A percentile compares a stretch with the other conserved stretches of the same genome.
phyloP scores from a whole-genome alignment of 2,888 invertebrate genomes.

The Archips xylosteana region DNA sequence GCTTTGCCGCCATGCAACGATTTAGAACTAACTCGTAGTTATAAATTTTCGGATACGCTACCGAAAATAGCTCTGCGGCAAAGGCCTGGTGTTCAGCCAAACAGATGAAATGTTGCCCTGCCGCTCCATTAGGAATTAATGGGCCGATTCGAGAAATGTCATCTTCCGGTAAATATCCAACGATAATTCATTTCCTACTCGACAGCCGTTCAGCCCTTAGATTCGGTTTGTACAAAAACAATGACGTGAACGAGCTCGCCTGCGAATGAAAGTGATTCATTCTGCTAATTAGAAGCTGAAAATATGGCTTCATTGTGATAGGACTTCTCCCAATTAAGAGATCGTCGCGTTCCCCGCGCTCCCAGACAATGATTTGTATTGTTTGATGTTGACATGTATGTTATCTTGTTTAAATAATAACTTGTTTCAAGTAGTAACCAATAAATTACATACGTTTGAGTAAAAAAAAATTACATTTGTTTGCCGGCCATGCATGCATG shows the following conservation, averaged over 20 bases:
- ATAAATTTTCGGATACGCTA: constrained; percentile 80
- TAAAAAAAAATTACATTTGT: not conserved
- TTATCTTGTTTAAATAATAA: not conserved
- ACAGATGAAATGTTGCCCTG: constrained; percentile 81
- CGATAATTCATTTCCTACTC: constrained; percentile 70
- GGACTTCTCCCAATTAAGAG: constrained; percentile 27
- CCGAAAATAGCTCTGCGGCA: constrained; percentile 79
- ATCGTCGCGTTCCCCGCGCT: not conserved
- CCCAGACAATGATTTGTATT: constrained; percentile 1
- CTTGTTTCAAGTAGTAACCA: too few relatives aligned
- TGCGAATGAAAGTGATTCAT: constrained; percentile 72
- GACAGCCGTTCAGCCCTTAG: constrained; percentile 49
- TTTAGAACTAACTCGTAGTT: constrained; percentile 81
- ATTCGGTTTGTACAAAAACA: constrained; percentile 55
- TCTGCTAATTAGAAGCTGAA: constrained; percentile 66
- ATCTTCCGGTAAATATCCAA: constrained; percentile 79
- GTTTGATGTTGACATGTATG: not conserved
- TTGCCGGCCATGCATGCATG: too few relatives aligned
- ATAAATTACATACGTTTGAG: not conserved
- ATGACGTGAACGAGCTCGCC: constrained; percentile 52
- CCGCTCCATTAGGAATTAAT: constrained; percentile 83
- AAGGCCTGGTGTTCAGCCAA: constrained; percentile 78
- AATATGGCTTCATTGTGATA: constrained; percentile 55
- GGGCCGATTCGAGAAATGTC: constrained; percentile 83
- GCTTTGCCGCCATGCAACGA: constrained; percentile 77